A percentile compares a stretch with the other conserved stretches of the same genome.
These are phyloP conservation scores for Panzeria rudis DNA, from an alignment of 2,888 invertebrate genomes.

Conservation along the genomic window DNA sequence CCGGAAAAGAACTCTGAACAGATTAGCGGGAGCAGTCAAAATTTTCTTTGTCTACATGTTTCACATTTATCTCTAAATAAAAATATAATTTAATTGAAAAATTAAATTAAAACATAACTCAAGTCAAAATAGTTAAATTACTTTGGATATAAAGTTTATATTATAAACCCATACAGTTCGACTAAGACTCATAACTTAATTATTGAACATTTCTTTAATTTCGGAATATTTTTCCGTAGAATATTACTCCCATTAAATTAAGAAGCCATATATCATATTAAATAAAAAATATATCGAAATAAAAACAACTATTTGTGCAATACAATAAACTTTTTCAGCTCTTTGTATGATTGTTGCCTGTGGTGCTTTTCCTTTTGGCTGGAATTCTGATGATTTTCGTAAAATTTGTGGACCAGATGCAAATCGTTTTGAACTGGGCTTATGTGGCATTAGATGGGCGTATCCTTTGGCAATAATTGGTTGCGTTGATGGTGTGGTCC, in stretches of 20 bases:
- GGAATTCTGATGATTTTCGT: conserved; percentile 92
- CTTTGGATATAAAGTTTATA: too few relatives aligned
- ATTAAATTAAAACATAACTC: too few relatives aligned
- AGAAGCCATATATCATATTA: background rate
- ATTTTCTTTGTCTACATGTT: too few relatives aligned
- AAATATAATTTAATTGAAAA: too few relatives aligned
- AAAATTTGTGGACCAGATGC: conserved; percentile 94
- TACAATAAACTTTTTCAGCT: conserved; percentile 86
- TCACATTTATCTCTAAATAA: too few relatives aligned
- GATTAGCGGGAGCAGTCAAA: too few relatives aligned
- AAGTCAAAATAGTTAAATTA: too few relatives aligned
- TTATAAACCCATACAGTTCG: too few relatives aligned
- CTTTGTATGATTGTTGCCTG: conserved; percentile 94
- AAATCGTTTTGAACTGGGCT: conserved; percentile 90
- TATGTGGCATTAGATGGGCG: conserved; percentile 96
- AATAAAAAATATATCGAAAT: background rate
- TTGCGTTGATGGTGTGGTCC: conserved; percentile 79
- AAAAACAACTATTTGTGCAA: background rate
- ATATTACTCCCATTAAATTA: background rate
- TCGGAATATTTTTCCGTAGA: background rate
- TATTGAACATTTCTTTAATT: too few relatives aligned
- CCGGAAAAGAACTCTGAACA: too few relatives aligned
- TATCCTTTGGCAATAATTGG: conserved; percentile 95
- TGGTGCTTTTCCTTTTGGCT: conserved; percentile 94
- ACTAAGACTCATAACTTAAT: too few relatives aligned